Evolutionary conservation across 2,113 vertebrate species (phyloP), one percentile per base, ranked within the genome.

Genomic region (Sitta europaea): DNA sequence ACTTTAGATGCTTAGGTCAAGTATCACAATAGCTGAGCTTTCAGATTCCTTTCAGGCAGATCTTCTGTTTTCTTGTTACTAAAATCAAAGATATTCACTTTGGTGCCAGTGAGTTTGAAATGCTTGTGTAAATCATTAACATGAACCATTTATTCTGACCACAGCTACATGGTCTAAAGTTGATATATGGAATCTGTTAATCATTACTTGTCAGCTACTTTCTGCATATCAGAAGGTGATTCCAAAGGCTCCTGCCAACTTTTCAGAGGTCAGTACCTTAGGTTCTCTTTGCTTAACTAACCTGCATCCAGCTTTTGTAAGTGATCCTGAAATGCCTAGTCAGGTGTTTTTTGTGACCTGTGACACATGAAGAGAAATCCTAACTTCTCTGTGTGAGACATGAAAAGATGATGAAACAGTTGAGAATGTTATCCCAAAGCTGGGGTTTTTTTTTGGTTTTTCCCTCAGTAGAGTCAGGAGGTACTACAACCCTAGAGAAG

Each of bases 101-200:
- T 5, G 5, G 29, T 86, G 40, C 66, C 75, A 68, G 36, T 1
- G 3, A 70, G 15, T 83, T 83, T 67, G 81, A 91, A 94, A 70
- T 43, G 45, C 33, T 67, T 79, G 27, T 72, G 90, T 97, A 94
- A 98, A 98, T 97, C 63, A 96, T 96, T 98, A 96, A 91, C 92
- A 74, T 43, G 91, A 94, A 77, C 71, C 74, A 95, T 45, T 97
- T 96, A 70, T 84, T 88, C 94, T 94, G 77, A 85, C 95, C 90
- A 83, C 82, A 92, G 73, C 81, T 95, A 70, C n/a, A 36, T 79
- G 63, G 89, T 93, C 92, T 94, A 65, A 73, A 73, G 88, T 90
- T 97, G 62, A 86, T 86, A 48, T 96, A 96, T 95, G 78, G 91
- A 96, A 96, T 96, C 90, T 94, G 96, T 98, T 97, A 98, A 98